Conservation (phyloP, 2,113 vertebrate species). For the Cavia aperea region DNA sequence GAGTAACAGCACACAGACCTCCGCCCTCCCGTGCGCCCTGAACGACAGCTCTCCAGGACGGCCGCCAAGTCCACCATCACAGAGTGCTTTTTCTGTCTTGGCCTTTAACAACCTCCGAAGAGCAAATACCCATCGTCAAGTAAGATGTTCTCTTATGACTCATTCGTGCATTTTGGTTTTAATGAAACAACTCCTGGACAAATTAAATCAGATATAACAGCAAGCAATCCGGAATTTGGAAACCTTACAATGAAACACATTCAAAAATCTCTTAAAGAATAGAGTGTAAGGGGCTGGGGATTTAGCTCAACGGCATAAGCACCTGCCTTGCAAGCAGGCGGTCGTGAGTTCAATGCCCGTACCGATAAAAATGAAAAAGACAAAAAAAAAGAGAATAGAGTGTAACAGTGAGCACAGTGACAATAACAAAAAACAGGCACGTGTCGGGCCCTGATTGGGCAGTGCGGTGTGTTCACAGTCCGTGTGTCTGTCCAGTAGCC, state of each 20-base stretch:
- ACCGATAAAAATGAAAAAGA: no score
- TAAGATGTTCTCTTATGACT: not conserved
- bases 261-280: not conserved
- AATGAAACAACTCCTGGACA: not conserved
- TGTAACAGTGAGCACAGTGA: not conserved
- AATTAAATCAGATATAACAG: not conserved
- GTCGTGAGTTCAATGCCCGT: no score
- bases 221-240: not conserved
- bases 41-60: fast-evolving
- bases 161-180: not conserved
- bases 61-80: not conserved
- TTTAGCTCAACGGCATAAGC: no score
- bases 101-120: not conserved
- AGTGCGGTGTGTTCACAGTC: no score
- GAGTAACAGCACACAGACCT: not conserved
- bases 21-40: not conserved
- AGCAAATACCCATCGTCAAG: not conserved
- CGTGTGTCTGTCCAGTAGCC: no score
- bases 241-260: not conserved
- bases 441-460: not conserved
- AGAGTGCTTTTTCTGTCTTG: not conserved
- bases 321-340: no score
- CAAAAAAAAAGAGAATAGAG: not conserved
- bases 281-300: not conserved
- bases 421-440: not conserved